Conservation (phyloP, 1,140 invertebrate genomes). For the Wasmannia auropunctata region DNA sequence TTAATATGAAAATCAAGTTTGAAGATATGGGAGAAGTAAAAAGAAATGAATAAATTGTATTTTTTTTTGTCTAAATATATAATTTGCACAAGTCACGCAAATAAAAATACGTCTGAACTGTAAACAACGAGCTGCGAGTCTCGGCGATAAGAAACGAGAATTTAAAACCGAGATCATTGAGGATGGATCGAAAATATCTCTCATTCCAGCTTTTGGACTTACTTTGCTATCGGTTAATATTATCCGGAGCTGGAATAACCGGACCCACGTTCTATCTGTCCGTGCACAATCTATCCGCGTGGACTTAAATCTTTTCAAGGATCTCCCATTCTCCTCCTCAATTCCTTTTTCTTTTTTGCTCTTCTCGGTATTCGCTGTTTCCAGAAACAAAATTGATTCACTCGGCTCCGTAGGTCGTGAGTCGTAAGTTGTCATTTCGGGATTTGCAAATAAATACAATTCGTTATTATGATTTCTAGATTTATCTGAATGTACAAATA, state of each 20-base stretch:
- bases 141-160: neutral
- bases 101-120: neutral
- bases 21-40: neutral
- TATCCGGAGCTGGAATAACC: conserved; percentile 50
- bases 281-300: conserved; percentile 17
- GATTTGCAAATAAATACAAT: neutral
- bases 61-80: neutral
- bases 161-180: neutral
- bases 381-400: neutral
- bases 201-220: neutral
- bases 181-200: neutral
- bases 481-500: neutral
- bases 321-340: conserved; percentile 15
- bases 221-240: conserved; percentile 44
- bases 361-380: neutral
- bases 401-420: neutral
- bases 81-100: neutral
- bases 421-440: neutral
- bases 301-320: conserved; percentile 38
- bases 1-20: neutral
- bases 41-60: neutral
- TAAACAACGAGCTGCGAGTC: neutral
- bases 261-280: conserved; percentile 24
- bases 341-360: neutral
- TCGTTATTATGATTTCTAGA: neutral